phyloP scores from a whole-genome alignment of 1,140 invertebrate species.

The Leptopilina boulardi region DNA sequence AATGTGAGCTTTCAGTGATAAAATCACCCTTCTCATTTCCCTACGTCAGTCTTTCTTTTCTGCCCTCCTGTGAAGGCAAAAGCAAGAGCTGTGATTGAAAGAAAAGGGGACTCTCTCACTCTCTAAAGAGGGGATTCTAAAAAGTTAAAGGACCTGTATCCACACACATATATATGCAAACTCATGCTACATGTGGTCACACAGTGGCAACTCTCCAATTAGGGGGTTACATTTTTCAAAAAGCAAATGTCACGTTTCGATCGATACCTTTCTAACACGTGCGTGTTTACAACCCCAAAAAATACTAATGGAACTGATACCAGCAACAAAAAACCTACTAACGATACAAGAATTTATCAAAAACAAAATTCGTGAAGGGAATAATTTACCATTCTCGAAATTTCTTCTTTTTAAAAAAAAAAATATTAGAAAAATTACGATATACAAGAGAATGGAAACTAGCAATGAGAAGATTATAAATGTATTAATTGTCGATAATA shows the following conservation, averaged over 20 bases:
- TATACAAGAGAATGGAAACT: slow-evolving; percentile 22
- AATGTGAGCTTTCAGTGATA: slow-evolving; percentile 28
- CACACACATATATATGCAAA: not conserved
- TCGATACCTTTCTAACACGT: slow-evolving; percentile 9
- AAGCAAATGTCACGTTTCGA: slow-evolving; percentile 17
- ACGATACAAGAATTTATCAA: no score
- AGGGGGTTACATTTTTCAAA: slow-evolving; percentile 20
- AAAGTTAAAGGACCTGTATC: slow-evolving; percentile 46
- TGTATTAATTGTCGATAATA: slow-evolving; percentile 23
- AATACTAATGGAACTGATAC: not conserved
- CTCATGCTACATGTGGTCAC: slow-evolving; percentile 3
- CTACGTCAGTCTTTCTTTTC: slow-evolving; percentile 13
- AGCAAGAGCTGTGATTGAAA: slow-evolving; percentile 26
- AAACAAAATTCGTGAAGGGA: no score
- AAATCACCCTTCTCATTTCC: slow-evolving; percentile 31
- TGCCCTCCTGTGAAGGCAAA: not conserved
- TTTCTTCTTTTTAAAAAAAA: no score
- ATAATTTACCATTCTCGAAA: no score
- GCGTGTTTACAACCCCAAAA: not conserved
- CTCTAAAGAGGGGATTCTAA: not conserved
- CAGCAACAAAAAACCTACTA: not conserved
- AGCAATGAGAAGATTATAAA: slow-evolving; percentile 36
- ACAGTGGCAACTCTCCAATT: slow-evolving; percentile 17
- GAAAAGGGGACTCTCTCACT: not conserved
- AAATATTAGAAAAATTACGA: no score